Evolutionary conservation across 2,113 vertebrate genomes (phyloP), one percentile per base, ranked within the genome.

Genomic region (Colistium nudipinnis): DNA sequence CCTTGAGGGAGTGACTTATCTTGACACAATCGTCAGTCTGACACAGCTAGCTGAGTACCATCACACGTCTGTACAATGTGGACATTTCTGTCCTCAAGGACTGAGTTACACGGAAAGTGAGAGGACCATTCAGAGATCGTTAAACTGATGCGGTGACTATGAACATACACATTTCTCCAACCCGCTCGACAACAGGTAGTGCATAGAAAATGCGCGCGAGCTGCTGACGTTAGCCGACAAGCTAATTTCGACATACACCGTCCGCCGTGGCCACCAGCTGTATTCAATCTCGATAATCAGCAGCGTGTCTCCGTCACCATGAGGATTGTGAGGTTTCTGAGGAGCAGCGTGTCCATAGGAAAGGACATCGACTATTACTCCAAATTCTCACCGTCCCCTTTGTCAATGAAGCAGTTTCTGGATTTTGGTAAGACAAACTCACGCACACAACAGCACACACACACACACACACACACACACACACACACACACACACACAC

Each of bases 381-480:
- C 45, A 93, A 89, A 56, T 94, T 94, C 24, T 94, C 93, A 0
- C 93, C 93, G 6, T 94, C 93, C 0, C 93, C 93, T 43, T 89
- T 94, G 1, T 94, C 93, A n/a, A 94, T 94, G 85, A 94, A 94
- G 80, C 93, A 94, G 81, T 94, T 94, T 74, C 84, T 94, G 80
- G 93, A 94, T 81, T 94, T 94, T 70, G 93, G 93, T 94, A 79
- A 91, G 91, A 53, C 11, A 53, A 17, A 31, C 16, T 9, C 2
- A n/a, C 31, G 53, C 27, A 51, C 30, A 65, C 44, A 51, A 4
- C 14, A 11, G 31, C 36, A 35, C 11, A 54, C 13, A 24, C 36
- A 38, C 38, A 52, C 16, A 51, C 47, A 49, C 24, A 51, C 7
- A 10, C 16, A 52, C 16, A 19, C 17, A 53, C 11, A 11, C 30